Base-by-base conservation (phyloP, 2,113 vertebrate species). In the Paraplagusia blochii region DNA sequence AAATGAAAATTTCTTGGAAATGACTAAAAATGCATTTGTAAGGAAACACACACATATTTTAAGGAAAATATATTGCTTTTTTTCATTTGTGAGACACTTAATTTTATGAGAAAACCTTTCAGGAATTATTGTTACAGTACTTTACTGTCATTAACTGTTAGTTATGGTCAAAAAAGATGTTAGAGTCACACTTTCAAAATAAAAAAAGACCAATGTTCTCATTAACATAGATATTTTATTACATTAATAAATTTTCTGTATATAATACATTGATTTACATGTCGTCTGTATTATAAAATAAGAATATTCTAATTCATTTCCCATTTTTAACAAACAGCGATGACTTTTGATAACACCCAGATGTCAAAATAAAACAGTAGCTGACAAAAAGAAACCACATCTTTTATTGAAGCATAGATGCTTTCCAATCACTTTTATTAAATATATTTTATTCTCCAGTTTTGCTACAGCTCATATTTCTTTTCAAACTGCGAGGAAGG, bases 271-370 rank as follows among this genome's bases (percentile, higher is more conserved):
- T 9, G 55, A 86, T 86, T 85, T 88, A 85, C 72, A 85, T 47
- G 58, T 69, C 63, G 57, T 84, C 66, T 72, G 79, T 60, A 69
- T 84, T 89, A 89, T 82, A 89, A 89, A 90, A 90, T 85, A 88
- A 82, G 63, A 87, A 67, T 66, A 18, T 68, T 85, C 66, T 79
- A 68, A 65, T 75, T 60, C 79, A 83, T 82, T 88, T 90, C 88
- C 88, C 87, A 90, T n/a, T n/a, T n/a, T n/a, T n/a, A n/a, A n/a
- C n/a, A n/a, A n/a, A n/a, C n/a, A n/a, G n/a, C n/a, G n/a, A n/a
- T n/a, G n/a, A n/a, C n/a, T n/a, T n/a, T n/a, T n/a, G n/a, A n/a
- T n/a, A n/a, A n/a, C n/a, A n/a, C n/a, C n/a, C n/a, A n/a, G n/a
- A n/a, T n/a, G n/a, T n/a, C 22, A 29, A 29, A 29, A 29, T 29